A percentile compares a stretch with the other conserved stretches of the same genome.
Evolutionary conservation across 35 echinoderm and acorn worm genomes (phyloP).

Genomic region (Eucidaris tribuloides): DNA sequence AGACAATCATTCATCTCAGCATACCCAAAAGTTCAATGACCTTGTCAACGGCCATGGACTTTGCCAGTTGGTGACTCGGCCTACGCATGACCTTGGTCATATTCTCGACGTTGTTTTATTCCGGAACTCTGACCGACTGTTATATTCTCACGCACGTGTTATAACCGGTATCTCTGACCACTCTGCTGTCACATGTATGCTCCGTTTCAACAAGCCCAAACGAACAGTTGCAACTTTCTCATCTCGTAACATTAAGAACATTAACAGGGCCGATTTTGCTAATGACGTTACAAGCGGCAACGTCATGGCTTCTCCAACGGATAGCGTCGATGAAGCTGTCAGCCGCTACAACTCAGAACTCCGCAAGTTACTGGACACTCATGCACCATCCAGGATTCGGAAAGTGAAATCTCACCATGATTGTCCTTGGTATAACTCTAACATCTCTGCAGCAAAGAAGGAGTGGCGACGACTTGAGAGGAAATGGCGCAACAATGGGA

Average conservation of each 20-base stretch:
- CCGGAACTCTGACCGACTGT: not conserved
- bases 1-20: not conserved
- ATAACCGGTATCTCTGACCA: not conserved
- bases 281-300: not conserved
- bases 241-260: not conserved
- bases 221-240: not conserved
- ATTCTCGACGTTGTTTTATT: not conserved
- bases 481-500: too few relatives aligned
- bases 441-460: too few relatives aligned
- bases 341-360: not conserved
- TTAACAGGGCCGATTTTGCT: not conserved
- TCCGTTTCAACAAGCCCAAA: not conserved
- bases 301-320: not conserved
- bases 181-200: not conserved
- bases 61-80: not conserved
- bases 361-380: too few relatives aligned
- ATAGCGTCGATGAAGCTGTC: not conserved
- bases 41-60: not conserved
- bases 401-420: too few relatives aligned
- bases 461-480: too few relatives aligned
- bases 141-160: not conserved
- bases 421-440: too few relatives aligned
- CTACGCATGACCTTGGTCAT: not conserved
- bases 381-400: too few relatives aligned
- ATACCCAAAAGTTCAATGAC: not conserved